Evolutionary conservation across 2,888 invertebrate genomes (phyloP).

Genomic region (Drosophila paramelanica): DNA sequence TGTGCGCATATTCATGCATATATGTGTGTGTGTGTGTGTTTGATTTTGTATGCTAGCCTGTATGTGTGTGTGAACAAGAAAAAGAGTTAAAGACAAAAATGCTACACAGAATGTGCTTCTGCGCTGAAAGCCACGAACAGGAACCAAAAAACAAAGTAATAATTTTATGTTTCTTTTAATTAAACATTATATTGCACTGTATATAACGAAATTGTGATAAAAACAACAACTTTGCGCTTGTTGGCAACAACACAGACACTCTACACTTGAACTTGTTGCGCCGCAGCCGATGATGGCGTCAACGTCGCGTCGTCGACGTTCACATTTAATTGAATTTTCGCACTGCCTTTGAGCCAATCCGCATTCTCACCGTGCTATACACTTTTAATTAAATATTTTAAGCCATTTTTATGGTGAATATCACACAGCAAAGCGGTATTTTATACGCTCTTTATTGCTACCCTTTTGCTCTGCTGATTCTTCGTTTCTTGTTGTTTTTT

Average conservation of each 20-base stretch:
- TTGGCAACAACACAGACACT: conserved; percentile 32
- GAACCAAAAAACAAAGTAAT: neutral
- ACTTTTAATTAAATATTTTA: conserved; percentile 37
- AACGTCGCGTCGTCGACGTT: conserved; percentile 31
- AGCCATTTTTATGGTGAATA: conserved; percentile 31
- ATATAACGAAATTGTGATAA: conserved; percentile 9
- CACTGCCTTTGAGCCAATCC: conserved; percentile 36
- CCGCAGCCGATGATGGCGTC: conserved; percentile 46
- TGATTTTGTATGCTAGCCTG: conserved; percentile 14
- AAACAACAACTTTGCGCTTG: conserved; percentile 32
- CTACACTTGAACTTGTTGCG: conserved; percentile 72
- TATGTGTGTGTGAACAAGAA: conserved; percentile 27
- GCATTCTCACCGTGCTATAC: conserved; percentile 23
- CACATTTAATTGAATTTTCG: conserved; percentile 47
- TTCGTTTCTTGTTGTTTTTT: conserved; percentile 15
- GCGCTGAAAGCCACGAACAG: neutral
- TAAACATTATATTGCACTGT: conserved; percentile 16
- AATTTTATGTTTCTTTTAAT: neutral
- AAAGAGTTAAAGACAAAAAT: conserved; percentile 54
- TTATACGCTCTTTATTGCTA: conserved; percentile 48
- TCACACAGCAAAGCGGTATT: conserved; percentile 12
- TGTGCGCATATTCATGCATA: conserved; percentile 1
- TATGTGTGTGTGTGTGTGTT: conserved; percentile 2
- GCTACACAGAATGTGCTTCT: conserved; percentile 21
- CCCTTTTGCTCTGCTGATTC: conserved; percentile 49